Base-by-base conservation (phyloP, 2,797 vertebrate genomes). In the Smutsia gigantea region DNA sequence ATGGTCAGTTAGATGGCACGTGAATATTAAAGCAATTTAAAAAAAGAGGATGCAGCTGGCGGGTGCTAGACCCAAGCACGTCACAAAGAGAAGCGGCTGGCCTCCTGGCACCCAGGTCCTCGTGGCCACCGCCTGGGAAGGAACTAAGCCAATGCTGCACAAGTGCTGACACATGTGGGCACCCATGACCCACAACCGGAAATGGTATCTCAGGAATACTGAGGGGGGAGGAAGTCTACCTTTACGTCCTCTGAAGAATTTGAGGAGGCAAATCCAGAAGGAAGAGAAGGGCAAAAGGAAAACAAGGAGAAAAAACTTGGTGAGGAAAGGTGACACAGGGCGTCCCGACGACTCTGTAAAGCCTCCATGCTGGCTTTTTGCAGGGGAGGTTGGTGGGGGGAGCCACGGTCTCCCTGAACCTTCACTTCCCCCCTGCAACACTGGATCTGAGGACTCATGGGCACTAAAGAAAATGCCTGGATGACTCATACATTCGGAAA, bases 101-200 rank as follows among this genome's bases (percentile, higher is more conserved):
- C 9, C 19, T 14, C 61, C 21, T 27, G 1, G 19, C 0, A 11
- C 71, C 51, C 74, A 82, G 74, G 75, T 8, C 18, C 39, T 31
- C 3, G 6, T 7, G 39, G 46, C 31, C 14, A 7, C 13, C 1
- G 29, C 0, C 3, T 1, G 18, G 1, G 23, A 23, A 79, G 55
- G 53, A 79, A 18, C 13, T 0, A 8, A 42, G 64, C 29, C 29
- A 3, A 23, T 0, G 23, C 9, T 51, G 3, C 17, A 15, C 3
- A 9, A 39, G 49, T n/a, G 42, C 66, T 0, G 3, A 46, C 17
- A 0, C 0, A 57, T 0, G 1, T 7, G 4, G 2, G 34, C 53
- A 61, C 42, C 42, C 15, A 0, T 11, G 55, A 42, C 23, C 63
- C 72, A 37, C 7, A 4, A 7, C 7, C 39, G 75, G 89, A 42